Evolutionary conservation across 1,140 invertebrate genomes (phyloP).

Genomic region (Temnothorax longispinosus): DNA sequence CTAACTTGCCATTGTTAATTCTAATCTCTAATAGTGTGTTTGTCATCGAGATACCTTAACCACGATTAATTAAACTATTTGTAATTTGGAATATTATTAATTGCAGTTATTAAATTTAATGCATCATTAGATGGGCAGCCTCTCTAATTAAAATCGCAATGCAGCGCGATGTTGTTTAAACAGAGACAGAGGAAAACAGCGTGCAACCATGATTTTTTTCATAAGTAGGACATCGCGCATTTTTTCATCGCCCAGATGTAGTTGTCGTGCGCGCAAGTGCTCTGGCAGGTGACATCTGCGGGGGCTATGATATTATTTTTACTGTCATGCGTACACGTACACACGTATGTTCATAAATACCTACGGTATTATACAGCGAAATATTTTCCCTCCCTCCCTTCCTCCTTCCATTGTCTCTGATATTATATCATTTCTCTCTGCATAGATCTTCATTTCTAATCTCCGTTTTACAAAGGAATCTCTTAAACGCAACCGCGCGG

Average conservation of each 20-base stretch:
- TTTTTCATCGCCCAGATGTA: constrained; percentile 71
- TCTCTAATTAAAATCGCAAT: constrained; percentile 70
- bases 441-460: constrained; percentile 43
- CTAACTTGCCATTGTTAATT: neutral
- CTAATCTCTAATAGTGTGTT: neutral
- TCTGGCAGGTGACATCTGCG: constrained; percentile 73
- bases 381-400: neutral
- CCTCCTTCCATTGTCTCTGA: neutral
- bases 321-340: constrained; percentile 40
- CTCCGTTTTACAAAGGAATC: constrained; percentile 28
- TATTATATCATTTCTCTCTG: constrained; percentile 10
- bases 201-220: constrained; percentile 43
- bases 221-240: constrained; percentile 58
- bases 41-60: neutral
- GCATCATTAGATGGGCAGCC: constrained; percentile 13
- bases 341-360: constrained; percentile 2
- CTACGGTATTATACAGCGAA: neutral
- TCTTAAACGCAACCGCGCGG: constrained; percentile 43
- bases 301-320: constrained; percentile 72
- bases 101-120: constrained; percentile 30
- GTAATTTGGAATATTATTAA: neutral
- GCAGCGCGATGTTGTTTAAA: neutral
- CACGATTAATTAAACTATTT: neutral
- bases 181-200: neutral
- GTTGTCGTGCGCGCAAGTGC: constrained; percentile 64